These are phyloP conservation scores for Troilus luridus DNA, from an alignment of 2,888 invertebrate genomes.

Conservation along the genomic window DNA sequence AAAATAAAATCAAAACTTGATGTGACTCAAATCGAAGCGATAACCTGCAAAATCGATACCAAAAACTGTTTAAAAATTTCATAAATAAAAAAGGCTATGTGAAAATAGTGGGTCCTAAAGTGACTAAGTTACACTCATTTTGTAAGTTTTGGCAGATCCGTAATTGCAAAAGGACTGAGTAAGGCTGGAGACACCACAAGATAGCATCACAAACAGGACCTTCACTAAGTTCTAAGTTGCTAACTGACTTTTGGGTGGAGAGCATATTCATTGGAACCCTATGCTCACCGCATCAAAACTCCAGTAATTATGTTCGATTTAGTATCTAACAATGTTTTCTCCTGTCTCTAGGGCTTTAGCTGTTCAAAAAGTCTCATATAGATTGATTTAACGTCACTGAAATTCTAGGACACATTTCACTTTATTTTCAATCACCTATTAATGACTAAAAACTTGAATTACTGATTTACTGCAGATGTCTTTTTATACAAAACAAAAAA, in stretches of 20 bases:
- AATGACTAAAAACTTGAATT: too few species aligned
- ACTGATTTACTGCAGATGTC: too few species aligned
- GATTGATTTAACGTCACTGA: not conserved
- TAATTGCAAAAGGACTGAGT: not conserved
- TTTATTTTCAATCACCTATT: not conserved
- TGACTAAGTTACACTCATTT: not conserved
- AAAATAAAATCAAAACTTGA: too few species aligned
- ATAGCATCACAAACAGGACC: not conserved
- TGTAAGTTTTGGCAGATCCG: not conserved
- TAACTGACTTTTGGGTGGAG: not conserved
- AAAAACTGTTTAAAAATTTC: too few species aligned
- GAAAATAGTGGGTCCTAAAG: not conserved
- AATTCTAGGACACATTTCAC: not conserved
- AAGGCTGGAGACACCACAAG: not conserved
- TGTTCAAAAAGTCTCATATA: not conserved
- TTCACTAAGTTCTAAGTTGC: not conserved
- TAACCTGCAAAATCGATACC: too few species aligned
- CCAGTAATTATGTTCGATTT: not conserved
- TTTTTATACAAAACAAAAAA: too few species aligned
- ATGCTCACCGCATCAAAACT: not conserved
- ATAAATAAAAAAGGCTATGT: too few species aligned
- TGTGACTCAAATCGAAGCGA: too few species aligned
- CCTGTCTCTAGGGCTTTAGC: not conserved
- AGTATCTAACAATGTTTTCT: not conserved
- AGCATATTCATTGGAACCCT: not conserved